Conservation (phyloP, 2,113 vertebrate genomes). For the Protomyctophum bolini region DNA sequence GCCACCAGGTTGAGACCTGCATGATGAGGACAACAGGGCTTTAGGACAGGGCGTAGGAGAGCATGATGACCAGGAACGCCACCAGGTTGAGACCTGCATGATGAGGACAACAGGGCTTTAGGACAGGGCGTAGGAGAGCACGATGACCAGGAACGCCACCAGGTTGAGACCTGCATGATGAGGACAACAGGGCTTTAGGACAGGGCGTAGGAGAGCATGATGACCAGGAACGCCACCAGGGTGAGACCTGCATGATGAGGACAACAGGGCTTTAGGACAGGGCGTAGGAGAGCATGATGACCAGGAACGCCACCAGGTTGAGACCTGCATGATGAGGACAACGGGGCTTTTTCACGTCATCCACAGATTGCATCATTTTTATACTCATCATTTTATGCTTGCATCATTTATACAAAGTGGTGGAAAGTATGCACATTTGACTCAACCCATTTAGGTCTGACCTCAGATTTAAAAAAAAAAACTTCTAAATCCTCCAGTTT, state of each 20-base stretch:
- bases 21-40: constrained; percentile 16
- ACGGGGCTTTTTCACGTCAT: not conserved
- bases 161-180: constrained; percentile 88
- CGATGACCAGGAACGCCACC: constrained; percentile 93
- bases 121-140: constrained; percentile 93
- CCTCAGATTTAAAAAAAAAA: no score
- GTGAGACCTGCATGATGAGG: constrained; percentile 85
- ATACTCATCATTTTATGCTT: no score
- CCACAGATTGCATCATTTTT: no score
- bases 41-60: constrained; percentile 85
- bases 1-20: constrained; percentile 93
- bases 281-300: constrained; percentile 94
- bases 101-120: constrained; percentile 32
- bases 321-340: constrained; percentile 80
- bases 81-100: constrained; percentile 90
- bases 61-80: constrained; percentile 93
- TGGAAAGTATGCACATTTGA: no score
- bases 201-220: constrained; percentile 93
- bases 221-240: constrained; percentile 92
- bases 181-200: constrained; percentile 19
- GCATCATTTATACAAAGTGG: no score
- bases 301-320: constrained; percentile 93
- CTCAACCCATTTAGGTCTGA: no score
- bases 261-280: no score
- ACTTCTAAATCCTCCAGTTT: no score